Evolutionary conservation across 2,888 invertebrate genomes (phyloP).

Genomic region (Caenorhabditis sp.): DNA sequence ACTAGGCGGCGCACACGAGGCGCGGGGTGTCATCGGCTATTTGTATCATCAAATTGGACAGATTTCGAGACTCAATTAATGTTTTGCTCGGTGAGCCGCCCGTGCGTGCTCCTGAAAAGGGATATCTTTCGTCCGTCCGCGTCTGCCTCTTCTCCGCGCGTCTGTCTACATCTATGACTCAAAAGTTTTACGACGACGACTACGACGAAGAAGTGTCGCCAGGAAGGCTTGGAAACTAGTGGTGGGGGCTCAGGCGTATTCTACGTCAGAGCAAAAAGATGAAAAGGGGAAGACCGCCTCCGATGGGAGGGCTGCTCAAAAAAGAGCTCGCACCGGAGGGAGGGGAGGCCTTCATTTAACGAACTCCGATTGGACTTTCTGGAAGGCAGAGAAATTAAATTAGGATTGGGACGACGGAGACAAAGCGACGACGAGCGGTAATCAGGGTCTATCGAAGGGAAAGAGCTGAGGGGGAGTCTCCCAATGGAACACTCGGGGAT

Average conservation of each 20-base stretch:
- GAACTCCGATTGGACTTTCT: constrained; percentile 27
- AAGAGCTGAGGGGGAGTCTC: background rate
- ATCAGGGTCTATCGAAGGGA: background rate
- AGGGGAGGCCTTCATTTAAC: constrained; percentile 4
- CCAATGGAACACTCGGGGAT: constrained; percentile 1
- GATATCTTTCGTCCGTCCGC: constrained; percentile 22
- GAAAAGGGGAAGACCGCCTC: background rate
- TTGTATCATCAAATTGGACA: constrained; percentile 47
- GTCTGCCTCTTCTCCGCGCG: background rate
- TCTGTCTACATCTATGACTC: constrained; percentile 17
- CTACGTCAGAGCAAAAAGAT: constrained; percentile 2
- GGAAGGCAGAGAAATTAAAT: background rate
- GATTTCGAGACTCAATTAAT: constrained; percentile 51
- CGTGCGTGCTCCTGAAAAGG: constrained; percentile 12
- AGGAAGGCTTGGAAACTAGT: background rate
- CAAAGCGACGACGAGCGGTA: background rate
- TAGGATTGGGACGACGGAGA: background rate
- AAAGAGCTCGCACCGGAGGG: constrained; percentile 1
- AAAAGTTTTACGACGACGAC: constrained; percentile 33
- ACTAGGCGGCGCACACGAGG: background rate
- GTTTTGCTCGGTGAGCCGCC: constrained; percentile 6
- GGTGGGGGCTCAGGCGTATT: background rate
- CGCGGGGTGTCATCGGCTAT: constrained; percentile 35
- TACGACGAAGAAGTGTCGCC: background rate
- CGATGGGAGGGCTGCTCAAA: background rate